phyloP scores from a whole-genome alignment of 2,797 vertebrate genomes.

The Glossophaga mutica region DNA sequence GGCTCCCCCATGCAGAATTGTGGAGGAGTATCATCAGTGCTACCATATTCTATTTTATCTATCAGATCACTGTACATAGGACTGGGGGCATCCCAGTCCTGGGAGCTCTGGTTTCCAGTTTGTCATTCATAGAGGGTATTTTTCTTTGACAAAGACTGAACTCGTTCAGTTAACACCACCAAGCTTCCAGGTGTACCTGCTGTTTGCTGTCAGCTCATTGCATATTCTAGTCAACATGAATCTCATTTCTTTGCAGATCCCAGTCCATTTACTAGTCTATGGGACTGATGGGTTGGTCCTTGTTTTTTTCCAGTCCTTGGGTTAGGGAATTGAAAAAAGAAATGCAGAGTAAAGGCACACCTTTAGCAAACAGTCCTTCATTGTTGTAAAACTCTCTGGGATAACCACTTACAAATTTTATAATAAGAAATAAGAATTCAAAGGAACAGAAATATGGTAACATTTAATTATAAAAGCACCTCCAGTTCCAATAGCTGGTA shows the following conservation, averaged over 20 bases:
- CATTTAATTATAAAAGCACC: neutral
- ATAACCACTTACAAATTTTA: neutral
- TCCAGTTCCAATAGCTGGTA: neutral
- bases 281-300: neutral
- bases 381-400: neutral
- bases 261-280: neutral
- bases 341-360: neutral
- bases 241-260: neutral
- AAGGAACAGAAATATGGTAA: neutral
- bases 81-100: neutral
- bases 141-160: neutral
- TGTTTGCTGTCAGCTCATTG: neutral
- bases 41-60: neutral
- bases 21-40: neutral
- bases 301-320: neutral
- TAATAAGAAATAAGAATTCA: neutral
- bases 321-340: neutral
- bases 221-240: neutral
- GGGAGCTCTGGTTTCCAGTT: neutral
- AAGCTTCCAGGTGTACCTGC: neutral
- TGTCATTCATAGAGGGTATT: neutral
- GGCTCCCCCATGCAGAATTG: neutral
- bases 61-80: neutral
- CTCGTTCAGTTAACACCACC: neutral
- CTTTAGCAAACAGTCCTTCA: neutral